Evolutionary conservation across 2,888 invertebrate species (phyloP).

Genomic region (Plebejus anna): DNA sequence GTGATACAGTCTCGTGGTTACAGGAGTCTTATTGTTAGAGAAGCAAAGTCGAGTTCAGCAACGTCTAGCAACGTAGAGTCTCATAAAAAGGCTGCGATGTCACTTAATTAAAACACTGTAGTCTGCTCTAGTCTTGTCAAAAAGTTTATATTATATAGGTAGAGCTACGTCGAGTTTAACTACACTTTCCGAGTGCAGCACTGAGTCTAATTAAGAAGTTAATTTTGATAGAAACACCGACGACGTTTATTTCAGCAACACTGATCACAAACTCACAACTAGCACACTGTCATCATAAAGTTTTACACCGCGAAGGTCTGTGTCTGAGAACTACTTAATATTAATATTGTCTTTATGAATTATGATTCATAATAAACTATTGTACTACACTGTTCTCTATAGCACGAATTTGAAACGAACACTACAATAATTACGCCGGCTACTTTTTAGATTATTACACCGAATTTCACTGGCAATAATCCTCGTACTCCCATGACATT

Average conservation of each 20-base stretch:
- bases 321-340: background rate
- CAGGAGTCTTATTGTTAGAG: background rate
- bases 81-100: background rate
- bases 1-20: too few relatives aligned
- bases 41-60: background rate
- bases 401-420: background rate
- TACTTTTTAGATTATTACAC: background rate
- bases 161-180: too few relatives aligned
- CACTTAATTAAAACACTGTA: background rate
- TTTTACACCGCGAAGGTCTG: background rate
- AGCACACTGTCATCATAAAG: background rate
- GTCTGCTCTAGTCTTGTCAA: background rate
- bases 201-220: background rate
- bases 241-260: background rate
- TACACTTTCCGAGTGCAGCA: too few relatives aligned
- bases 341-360: background rate
- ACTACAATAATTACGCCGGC: background rate
- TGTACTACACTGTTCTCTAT: conserved; percentile 18
- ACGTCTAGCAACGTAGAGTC: background rate
- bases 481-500: conserved; percentile 48
- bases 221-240: background rate
- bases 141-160: background rate
- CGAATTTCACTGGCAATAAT: conserved; percentile 30
- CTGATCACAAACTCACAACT: background rate
- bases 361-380: background rate